A percentile compares a stretch with the other conserved stretches of the same genome.
phyloP scores from a whole-genome alignment of 2,797 vertebrate species.

The Synanceia verrucosa region DNA sequence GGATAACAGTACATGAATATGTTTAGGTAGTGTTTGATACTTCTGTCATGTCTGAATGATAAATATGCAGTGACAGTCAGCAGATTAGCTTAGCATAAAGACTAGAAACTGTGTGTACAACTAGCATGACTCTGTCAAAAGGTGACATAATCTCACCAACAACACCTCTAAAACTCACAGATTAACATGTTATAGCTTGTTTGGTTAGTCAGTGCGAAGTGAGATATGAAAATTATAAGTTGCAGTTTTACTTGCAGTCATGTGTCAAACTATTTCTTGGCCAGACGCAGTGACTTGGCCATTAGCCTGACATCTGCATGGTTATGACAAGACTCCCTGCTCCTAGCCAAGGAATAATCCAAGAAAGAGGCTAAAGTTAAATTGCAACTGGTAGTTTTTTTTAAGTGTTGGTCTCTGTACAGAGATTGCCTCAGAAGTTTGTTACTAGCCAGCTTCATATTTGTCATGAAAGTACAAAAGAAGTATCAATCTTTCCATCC shows the following conservation, averaged over 20 bases:
- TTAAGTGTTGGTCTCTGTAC: neutral
- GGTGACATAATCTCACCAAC: neutral
- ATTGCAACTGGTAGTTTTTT: neutral
- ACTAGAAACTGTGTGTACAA: neutral
- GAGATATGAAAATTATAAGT: constrained; percentile 1
- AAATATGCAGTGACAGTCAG: neutral
- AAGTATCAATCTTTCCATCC: neutral
- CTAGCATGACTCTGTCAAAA: constrained; percentile 1
- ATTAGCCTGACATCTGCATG: neutral
- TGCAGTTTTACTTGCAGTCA: neutral
- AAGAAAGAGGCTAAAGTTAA: neutral
- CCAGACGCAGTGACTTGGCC: neutral
- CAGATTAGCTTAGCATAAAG: neutral
- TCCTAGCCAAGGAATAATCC: neutral
- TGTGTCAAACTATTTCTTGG: neutral
- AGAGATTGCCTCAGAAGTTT: too few relatives aligned
- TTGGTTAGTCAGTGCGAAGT: neutral
- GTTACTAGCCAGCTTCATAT: neutral
- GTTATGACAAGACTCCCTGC: neutral
- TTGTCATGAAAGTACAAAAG: neutral
- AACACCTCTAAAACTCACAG: neutral
- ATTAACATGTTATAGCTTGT: neutral
- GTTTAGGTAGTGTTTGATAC: neutral
- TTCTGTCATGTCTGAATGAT: neutral
- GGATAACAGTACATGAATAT: too few relatives aligned